Base-by-base conservation (phyloP, 1,140 invertebrate genomes). In the Aradophagus sp. region DNA sequence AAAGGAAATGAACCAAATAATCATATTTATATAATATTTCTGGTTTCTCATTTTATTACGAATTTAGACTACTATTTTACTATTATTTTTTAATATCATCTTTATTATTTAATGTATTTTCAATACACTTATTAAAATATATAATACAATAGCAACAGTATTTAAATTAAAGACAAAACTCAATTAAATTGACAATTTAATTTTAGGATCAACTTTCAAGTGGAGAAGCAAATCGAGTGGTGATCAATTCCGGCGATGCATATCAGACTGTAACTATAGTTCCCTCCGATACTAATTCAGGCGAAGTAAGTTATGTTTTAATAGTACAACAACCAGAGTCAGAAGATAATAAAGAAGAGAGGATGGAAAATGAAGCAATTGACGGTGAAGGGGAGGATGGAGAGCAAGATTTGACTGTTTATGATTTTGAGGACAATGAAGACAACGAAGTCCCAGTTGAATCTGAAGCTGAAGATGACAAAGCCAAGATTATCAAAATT, bases 191-290 rank as follows among this genome's bases (percentile, higher is more conserved):
- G 15, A 16, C 31, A 27, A 15, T 12, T 47, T 31, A n/a, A 16
- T 50, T 50, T 48, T 31, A 86, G 77, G 79, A 71, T 15, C 79
- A 84, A 41, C 71, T 77, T 2, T 4, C 70, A 2, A 78, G 56
- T 1, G 66, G 48, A 42, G 80, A 79, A 7, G 78, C 77, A 5
- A 87, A 87, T 84, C 83, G 87, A 63, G 82, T 87, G 38, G 78
- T 88, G 5, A 84, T 89, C 1, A 89, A 89, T 76, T 87, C 89
- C 36, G 87, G 86, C 8, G 90, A 91, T 62, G 86, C 87, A 2
- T 95, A 92, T 84, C 93, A 95, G 82, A 93, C 94, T 1, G 92
- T 97, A 0, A 95, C 94, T 0, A 90, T 97, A 63, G 91, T 96
- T 11, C 94, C 94, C 1, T 93, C 93, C 0, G 92, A 95, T 52